Percentiles rank a stretch among this genome's conserved stretches.
Evolutionary conservation across 2,113 vertebrate species (phyloP).

Genomic region (Callionymus lyra): DNA sequence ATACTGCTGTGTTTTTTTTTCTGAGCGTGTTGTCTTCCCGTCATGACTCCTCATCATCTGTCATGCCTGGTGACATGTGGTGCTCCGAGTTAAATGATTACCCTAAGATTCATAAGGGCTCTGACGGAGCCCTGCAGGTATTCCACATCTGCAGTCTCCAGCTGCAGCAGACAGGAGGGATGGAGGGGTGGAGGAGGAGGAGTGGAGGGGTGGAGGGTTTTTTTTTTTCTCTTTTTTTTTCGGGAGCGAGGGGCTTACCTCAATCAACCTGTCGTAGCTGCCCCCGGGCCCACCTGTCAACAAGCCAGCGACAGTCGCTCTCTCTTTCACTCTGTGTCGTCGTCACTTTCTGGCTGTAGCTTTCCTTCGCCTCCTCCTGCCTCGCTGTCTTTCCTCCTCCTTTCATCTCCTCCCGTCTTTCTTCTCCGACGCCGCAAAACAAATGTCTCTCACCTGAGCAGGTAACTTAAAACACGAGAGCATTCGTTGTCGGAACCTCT

Average conservation of each 20-base stretch:
- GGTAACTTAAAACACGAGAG: no score
- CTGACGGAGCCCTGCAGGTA: constrained; percentile 65
- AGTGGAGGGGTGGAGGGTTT: constrained; percentile 1
- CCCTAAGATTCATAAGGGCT: constrained; percentile 50
- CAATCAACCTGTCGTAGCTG: constrained; percentile 57
- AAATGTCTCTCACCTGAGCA: constrained; percentile 36
- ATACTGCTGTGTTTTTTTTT: constrained; percentile 13
- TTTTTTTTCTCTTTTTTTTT: no score
- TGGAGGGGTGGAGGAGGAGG: constrained; percentile 1
- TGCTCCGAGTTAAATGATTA: constrained; percentile 53
- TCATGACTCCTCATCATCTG: constrained; percentile 37
- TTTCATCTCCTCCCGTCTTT: constrained; percentile 38
- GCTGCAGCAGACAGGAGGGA: constrained; percentile 29
- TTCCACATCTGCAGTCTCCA: constrained; percentile 47
- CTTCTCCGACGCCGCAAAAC: constrained; percentile 19
- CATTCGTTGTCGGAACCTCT: no score
- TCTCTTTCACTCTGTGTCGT: constrained; percentile 36
- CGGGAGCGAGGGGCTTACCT: constrained; percentile 38
- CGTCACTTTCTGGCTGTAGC: constrained; percentile 31
- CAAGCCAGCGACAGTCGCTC: constrained; percentile 48
- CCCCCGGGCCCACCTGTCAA: constrained; percentile 61
- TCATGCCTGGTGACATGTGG: constrained; percentile 41
- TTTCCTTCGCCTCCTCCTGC: constrained; percentile 36
- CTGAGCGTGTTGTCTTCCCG: constrained; percentile 35
- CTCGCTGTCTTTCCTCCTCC: constrained; percentile 28